These are phyloP conservation scores for Eucera pruinosa DNA, from an alignment of 2,888 invertebrate genomes.

Conservation along the genomic window DNA sequence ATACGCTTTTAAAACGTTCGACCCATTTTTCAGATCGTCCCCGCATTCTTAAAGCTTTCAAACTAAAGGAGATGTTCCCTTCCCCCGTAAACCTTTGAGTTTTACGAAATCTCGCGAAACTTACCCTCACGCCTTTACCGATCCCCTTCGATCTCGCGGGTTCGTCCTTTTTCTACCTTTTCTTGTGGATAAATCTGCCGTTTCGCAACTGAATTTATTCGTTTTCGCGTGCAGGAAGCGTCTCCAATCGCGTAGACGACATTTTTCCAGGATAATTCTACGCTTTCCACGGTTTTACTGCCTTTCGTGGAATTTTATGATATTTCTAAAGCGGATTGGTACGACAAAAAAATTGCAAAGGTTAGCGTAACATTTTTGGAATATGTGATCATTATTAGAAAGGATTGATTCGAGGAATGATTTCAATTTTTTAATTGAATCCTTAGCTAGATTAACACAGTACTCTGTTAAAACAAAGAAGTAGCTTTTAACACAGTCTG, in stretches of 20 bases:
- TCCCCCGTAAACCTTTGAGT: background rate
- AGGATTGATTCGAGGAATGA: too few species aligned
- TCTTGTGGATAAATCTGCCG: conserved; percentile 8
- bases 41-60: conserved; percentile 13
- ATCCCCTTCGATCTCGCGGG: background rate
- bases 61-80: conserved; percentile 20
- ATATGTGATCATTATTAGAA: too few species aligned
- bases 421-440: too few species aligned
- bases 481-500: too few species aligned
- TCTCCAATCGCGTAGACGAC: background rate
- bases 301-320: background rate
- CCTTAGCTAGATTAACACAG: too few species aligned
- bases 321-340: background rate
- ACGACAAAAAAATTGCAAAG: too few species aligned
- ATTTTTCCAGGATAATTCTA: conserved; percentile 9
- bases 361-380: too few species aligned
- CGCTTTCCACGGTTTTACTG: background rate
- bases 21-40: conserved; percentile 26
- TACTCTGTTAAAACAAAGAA: too few species aligned
- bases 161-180: background rate
- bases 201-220: conserved; percentile 19
- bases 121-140: conserved; percentile 9
- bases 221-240: background rate
- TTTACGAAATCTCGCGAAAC: conserved; percentile 10
- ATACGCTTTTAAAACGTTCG: conserved; percentile 30